Evolutionary conservation across 64 coral and sea anemone genomes (phyloP).

Genomic region (Platygyra sinensis): DNA sequence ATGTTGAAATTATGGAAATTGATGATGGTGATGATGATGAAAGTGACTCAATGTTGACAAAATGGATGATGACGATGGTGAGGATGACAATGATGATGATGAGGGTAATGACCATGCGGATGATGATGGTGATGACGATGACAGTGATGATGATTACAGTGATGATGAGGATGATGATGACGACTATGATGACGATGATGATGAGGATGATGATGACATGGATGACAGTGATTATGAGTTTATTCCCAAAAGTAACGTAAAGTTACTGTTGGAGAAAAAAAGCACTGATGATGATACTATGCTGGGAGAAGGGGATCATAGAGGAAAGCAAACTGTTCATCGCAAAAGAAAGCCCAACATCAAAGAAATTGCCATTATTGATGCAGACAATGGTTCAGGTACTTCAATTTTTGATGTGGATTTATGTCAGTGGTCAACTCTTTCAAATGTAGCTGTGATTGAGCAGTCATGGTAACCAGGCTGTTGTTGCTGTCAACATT

Average conservation of each 20-base stretch:
- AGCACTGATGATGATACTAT: not conserved
- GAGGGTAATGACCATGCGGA: not conserved
- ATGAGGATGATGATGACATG: not conserved
- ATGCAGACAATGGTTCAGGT: conserved; percentile 4
- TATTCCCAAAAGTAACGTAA: conserved; percentile 11
- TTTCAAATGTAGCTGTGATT: too few relatives aligned
- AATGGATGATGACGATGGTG: not conserved
- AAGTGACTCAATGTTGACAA: not conserved
- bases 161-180: not conserved
- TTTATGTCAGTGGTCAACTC: too few relatives aligned
- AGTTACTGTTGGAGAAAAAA: not conserved
- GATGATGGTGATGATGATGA: not conserved
- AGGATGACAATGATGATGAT: not conserved
- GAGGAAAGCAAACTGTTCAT: not conserved
- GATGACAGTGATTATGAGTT: conserved; percentile 32
- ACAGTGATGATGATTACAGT: not conserved
- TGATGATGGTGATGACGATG: not conserved
- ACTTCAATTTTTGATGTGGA: too few relatives aligned
- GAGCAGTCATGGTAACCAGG: too few relatives aligned
- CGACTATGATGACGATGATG: not conserved
- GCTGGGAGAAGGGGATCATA: not conserved
- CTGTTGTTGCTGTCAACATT: too few relatives aligned
- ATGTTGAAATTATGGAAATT: not conserved
- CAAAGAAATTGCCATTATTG: not conserved
- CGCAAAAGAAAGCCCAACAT: conserved; percentile 4